Evolutionary conservation across 2,888 invertebrate genomes (phyloP), one percentile per base, ranked within the genome.

Genomic region (Tachina fera): DNA sequence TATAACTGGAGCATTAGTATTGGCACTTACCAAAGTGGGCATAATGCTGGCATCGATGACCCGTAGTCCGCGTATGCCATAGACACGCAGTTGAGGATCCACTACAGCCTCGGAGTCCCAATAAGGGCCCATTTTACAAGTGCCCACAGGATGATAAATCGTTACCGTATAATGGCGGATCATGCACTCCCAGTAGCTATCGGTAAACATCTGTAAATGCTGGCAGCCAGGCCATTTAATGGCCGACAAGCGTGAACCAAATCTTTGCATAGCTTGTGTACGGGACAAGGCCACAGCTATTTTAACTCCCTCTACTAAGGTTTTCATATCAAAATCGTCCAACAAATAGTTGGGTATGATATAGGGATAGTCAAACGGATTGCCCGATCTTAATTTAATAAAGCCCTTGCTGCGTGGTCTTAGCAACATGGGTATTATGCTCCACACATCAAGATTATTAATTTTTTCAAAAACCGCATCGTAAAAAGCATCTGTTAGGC

Each of bases 321-420:
- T 96, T 86, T 96, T 96, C 87, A 97, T 94, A 89, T 99, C 99
- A 86, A 95, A 93, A 22, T 96, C 95, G 77, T 97, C 96, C 19
- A 95, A 92, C 89, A 99, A 95, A 91, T 99, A 99, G 91, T 98
- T 98, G 0, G 98, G 97, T 89, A 97, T 96, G 77, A 99, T 97
- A 83, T 96, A 94, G 0, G 99, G 99, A 89, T 97, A 96, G 81
- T 97, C 96, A 88, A 96, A 96, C 0, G 98, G 98, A 92, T 97
- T 96, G 14, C 95, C 95, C 87, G 97, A 97, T 10, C 96, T 94
- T 22, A 99, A 92, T 88, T 95, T 96, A 39, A 99, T 95, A 41
- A 94, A 94, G 0, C 99, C 99, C 89, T 94, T 95, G 90, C 98
- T 98, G 88, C 94, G 95, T 0, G 99, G 98, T 31, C 98, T 94